Evolutionary conservation across 2,888 invertebrate species (phyloP), one percentile per base, ranked within the genome.

Genomic region (Drosophila siamana): DNA sequence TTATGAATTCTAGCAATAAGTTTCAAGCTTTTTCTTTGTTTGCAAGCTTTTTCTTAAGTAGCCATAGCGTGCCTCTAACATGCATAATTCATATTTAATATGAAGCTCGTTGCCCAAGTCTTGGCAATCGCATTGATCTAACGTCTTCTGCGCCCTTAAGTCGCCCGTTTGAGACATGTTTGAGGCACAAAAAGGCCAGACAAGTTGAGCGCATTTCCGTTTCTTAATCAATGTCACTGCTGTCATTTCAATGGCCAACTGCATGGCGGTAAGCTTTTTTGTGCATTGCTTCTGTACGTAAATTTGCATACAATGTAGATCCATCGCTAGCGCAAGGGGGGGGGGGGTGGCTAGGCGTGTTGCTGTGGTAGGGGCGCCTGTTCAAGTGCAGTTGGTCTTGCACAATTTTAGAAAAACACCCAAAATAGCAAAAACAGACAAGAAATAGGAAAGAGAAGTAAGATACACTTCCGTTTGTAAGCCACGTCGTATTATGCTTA

Each of bases 171-270:
- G 43, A 40, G 48, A 47, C 57, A 59, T 59, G 60, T 46, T 54
- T 15, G 43, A 47, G 43, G 51, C 62, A 72, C 44, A 73, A 76
- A 78, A 59, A 57, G 41, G 41, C 30, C 74, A 77, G 71, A 75
- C 80, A 70, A 74, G 63, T 63, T 79, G 77, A 78, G 74, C 81
- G 81, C 86, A 83, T 86, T 88, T 86, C 86, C 86, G 86, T 86
- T 86, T 86, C 81, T 81, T 70, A 74, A 80, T 71, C 86, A 86
- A 86, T 88, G 86, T 86, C 88, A 83, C 63, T 79, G 77, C 79
- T 79, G 83, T 79, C 86, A 75, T 70, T 69, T 61, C 64, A 72
- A 76, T 78, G 75, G 78, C 65, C 60, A 54, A 60, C 60, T 51
- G 48, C 65, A 46, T 63, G 74, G 74, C 72, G 60, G 60, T 56